phyloP scores from a whole-genome alignment of 2,797 vertebrate species.

The Acomys russatus region DNA sequence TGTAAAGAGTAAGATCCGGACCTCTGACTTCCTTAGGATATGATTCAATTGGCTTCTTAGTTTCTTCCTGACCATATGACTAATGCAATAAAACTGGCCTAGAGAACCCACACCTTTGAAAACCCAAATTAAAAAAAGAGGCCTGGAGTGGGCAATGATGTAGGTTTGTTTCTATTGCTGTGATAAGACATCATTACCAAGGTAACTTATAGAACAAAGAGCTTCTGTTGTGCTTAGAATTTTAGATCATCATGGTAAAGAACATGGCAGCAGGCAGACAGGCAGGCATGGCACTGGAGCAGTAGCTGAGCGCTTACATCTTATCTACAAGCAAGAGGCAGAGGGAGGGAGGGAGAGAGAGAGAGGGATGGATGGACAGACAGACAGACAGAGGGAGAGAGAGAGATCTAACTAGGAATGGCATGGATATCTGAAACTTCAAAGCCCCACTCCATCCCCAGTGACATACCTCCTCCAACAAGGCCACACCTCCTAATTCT shows the following conservation, averaged over 20 bases:
- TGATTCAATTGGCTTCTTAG: conserved; percentile 27
- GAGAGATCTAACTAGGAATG: no score
- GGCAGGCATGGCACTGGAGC: no score
- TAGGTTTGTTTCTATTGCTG: not conserved
- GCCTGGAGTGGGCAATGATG: not conserved
- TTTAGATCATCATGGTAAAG: not conserved
- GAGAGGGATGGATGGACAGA: not conserved
- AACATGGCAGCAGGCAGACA: no score
- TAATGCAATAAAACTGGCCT: not conserved
- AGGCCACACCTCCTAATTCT: no score
- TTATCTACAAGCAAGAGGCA: not conserved
- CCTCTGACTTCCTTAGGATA: not conserved
- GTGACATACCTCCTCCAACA: no score
- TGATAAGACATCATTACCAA: not conserved
- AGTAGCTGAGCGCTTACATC: no score
- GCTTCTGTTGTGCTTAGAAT: not conserved
- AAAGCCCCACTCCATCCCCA: no score
- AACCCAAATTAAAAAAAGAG: not conserved
- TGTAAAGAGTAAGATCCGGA: not conserved
- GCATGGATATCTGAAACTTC: no score
- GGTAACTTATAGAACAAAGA: not conserved
- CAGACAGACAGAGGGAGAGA: no score
- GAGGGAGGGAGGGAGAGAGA: not conserved
- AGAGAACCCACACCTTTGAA: not conserved
- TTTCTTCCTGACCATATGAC: not conserved